Evolutionary conservation across 2,797 vertebrate genomes (phyloP).

Genomic region (Coregonus sp.): DNA sequence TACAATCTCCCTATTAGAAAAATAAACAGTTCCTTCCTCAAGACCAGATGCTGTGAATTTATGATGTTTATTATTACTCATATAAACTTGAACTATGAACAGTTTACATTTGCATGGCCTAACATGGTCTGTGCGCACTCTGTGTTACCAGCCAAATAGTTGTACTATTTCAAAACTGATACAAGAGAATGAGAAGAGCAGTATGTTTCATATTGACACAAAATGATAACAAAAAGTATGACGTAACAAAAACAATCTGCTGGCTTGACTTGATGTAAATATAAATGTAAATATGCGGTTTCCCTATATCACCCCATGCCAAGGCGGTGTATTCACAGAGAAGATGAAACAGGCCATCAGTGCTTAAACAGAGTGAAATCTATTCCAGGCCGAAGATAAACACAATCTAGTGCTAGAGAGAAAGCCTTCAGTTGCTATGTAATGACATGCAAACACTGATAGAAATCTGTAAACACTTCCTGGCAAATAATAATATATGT

Average conservation of each 20-base stretch:
- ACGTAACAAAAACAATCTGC: neutral
- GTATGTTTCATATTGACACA: neutral
- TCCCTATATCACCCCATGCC: conserved; percentile 12
- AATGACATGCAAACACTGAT: conserved; percentile 60
- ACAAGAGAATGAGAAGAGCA: neutral
- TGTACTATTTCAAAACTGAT: neutral
- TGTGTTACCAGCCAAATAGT: neutral
- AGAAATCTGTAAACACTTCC: conserved; percentile 62
- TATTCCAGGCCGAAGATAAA: conserved; percentile 53
- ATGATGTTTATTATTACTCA: conserved; percentile 67
- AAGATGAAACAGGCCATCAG: conserved; percentile 51
- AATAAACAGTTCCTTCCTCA: conserved; percentile 67
- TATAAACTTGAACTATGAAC: conserved; percentile 65
- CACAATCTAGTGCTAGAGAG: conserved; percentile 46
- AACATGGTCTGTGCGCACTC: conserved; percentile 57
- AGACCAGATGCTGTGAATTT: conserved; percentile 70
- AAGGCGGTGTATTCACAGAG: conserved; percentile 38
- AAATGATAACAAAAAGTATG: neutral
- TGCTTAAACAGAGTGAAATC: conserved; percentile 48
- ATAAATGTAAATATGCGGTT: neutral
- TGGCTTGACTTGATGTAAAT: neutral
- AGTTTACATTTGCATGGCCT: conserved; percentile 73
- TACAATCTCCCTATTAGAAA: conserved; percentile 50
- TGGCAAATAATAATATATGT: conserved; percentile 44
- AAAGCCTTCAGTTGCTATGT: conserved; percentile 44